Base-by-base conservation (phyloP, 2,888 invertebrate species). In the Agapetus fuscipes region DNA sequence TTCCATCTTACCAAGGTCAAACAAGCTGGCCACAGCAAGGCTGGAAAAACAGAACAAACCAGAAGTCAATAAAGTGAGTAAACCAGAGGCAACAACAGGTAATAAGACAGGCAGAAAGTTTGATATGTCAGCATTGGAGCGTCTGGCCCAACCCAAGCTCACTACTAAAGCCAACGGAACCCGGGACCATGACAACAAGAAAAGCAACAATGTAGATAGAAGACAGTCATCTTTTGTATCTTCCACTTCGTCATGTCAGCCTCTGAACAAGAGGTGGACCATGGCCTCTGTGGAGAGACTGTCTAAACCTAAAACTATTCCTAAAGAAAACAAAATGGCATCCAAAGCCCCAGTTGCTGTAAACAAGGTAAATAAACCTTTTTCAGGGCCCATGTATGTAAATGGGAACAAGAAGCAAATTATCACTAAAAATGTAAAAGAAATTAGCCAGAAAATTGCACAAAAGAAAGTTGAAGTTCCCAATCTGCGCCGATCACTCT, bases 401-500 rank as follows among this genome's bases (percentile, higher is more conserved):
- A n/a, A 3, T 12, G 28, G 31, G 6, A 31, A 26, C 27, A 10
- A 27, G n/a, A 27, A 27, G 10, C 28, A 14, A 4, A n/a, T 20
- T 2, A n/a, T 27, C 12, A 6, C 26, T 3, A 33, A 20, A 12
- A 33, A 24, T 25, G 25, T 34, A 10, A 27, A 15, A n/a, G 34
- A 34, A 14, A 17, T 39, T 17, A 26, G 30, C 10, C 30, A 24
- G 29, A 11, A 24, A 24, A 20, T 2, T 11, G 20, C 11, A 2
- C 16, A 16, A 17, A 3, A 11, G 6, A 40, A 36, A 17, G 16
- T 15, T 17, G 31, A 31, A 14, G 27, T 31, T 30, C 14, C 37
- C n/a, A 17, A 57, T 59, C 12, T 47, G 0, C 54, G 70, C 11
- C 52, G 69, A 25, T 71, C 71, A 0, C 63, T 71, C 37, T 69